Base-by-base conservation (phyloP, 2,888 invertebrate genomes). In the Deilephila porcellus region DNA sequence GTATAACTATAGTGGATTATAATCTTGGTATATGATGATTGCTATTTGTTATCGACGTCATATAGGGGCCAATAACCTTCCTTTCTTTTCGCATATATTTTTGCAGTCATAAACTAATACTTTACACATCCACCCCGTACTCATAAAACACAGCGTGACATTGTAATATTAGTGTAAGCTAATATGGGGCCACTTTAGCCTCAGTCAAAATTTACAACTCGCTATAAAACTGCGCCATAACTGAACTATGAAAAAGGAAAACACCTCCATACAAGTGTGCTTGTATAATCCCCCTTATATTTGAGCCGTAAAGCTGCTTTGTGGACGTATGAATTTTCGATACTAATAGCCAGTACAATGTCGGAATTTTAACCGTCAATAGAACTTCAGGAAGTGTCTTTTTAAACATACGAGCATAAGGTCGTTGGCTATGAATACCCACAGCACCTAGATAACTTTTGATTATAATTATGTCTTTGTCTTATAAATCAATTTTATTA, bases 151-250 rank as follows among this genome's bases (percentile, higher is more conserved):
- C 37, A 37, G 5, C 62, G 32, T n/a, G 45, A 64, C 64, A 64
- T 64, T 64, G 64, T 64, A 64, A 64, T 64, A 29, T 32, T 62
- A 60, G 60, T 60, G 64, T 64, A 64, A 34, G 64, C 64, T 64
- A 64, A 64, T 64, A 64, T 20, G 64, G n/a, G 37, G 37, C 37
- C 37, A 37, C n/a, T 37, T 20, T 34, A 63, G 37, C 45, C 20
- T n/a, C 64, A 37, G 64, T 37, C 37, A 29, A 62, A 71, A 62
- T 71, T 62, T 52, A 45, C 62, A 53, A 62, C 71, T 37, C 63
- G 4, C 64, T 20, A 64, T 64, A 64, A 64, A 64, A 37, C 14
- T 45, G 64, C 37, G 19, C n/a, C 37, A 62, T 64, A 45, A n/a
- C 8, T 34, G 5, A 64, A 11, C 64, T 64, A 62, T 56, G 56